Evolutionary conservation across 2,113 vertebrate species (phyloP), one percentile per base, ranked within the genome.

Genomic region (Deroptyus accipitrinus): DNA sequence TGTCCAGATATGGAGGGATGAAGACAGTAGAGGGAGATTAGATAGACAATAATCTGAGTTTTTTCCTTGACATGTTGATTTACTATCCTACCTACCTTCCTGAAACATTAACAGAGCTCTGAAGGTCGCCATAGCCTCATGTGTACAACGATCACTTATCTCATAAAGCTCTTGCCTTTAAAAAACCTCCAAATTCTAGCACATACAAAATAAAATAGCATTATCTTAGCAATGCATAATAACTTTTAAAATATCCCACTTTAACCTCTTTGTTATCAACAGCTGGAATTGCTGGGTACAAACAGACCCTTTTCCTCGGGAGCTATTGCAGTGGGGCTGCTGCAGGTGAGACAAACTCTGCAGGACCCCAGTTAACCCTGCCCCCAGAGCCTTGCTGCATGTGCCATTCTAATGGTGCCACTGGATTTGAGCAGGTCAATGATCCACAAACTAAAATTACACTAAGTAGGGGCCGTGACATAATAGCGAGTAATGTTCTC

Each of bases 401-500:
- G 39, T 7, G 23, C 46, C 57, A 59, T n/a, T 81, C 35, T 27
- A 72, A 92, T n/a, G 41, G 31, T 15, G 15, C 41, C 2, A 1
- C 24, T 67, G 68, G 24, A 83, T 78, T 70, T 4, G 16, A 84
- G 31, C 8, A 1, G 88, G 85, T 62, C 90, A 97, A 19, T 74
- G 57, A 90, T 55, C 92, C 55, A 88, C 66, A 90, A 86, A 68
- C 35, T 49, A 73, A 83, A 96, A 92, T 70, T 63, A 89, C 22
- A 41, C 46, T 44, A 88, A 83, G 35, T 46, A 31, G 27, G 28
- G 17, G 18, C 44, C 33, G 73, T 92, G 77, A 78, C 41, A 83
- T 95, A 91, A 94, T 11, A 95, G 76, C 35, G 55, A 73, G 68
- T 63, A 87, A 92, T 46, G 55, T 78, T 88, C 95, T 96, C 95